These are phyloP conservation scores for Ceratotherium simum DNA, from an alignment of 2,113 vertebrate species.

Conservation along the genomic window DNA sequence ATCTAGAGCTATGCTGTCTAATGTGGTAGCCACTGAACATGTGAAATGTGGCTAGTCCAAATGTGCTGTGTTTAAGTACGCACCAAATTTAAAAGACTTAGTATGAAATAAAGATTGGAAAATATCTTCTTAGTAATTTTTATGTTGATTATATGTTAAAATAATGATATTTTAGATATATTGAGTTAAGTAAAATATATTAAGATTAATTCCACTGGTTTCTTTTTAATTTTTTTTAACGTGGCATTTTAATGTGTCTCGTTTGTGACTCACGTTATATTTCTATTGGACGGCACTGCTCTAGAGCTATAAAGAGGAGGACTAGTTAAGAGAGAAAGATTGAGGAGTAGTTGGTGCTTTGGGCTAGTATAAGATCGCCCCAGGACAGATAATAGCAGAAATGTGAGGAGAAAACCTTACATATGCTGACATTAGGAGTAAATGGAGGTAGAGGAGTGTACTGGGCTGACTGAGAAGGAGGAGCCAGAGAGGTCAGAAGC, in stretches of 20 bases:
- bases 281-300: not conserved
- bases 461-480: not conserved
- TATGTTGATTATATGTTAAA: not conserved
- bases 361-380: not conserved
- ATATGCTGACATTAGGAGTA: not conserved
- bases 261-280: not conserved
- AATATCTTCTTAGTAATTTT: not conserved
- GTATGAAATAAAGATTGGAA: conserved; percentile 19
- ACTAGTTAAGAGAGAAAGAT: not conserved
- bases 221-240: not conserved
- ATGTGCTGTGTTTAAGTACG: not conserved
- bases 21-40: not conserved
- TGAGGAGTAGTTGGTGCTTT: not conserved
- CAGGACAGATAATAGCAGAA: not conserved
- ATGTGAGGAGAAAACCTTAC: not conserved
- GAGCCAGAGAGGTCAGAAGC: not conserved
- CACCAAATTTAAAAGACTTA: not conserved
- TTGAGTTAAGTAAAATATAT: conserved; percentile 13
- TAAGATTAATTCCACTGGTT: not conserved
- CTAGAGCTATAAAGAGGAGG: not conserved
- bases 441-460: not conserved
- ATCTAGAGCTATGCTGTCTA: not conserved
- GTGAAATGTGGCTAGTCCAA: not conserved
- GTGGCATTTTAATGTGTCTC: not conserved
- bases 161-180: not conserved